These are phyloP conservation scores for Aphodius granarius DNA, from an alignment of 2,888 invertebrate genomes.

Conservation along the genomic window DNA sequence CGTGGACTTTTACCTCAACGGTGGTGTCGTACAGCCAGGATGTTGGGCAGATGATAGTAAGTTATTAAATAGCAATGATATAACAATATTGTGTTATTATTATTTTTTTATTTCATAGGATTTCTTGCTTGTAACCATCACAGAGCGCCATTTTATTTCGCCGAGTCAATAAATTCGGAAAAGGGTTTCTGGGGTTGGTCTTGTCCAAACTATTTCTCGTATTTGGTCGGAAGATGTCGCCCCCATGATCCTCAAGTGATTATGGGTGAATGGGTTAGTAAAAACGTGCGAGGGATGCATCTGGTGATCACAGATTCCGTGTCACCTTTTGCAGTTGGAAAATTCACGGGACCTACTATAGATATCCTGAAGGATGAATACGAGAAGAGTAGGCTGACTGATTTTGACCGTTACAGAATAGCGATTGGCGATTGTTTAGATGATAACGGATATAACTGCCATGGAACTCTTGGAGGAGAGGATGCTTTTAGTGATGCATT, in stretches of 20 bases:
- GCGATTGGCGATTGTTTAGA: slow-evolving; percentile 38
- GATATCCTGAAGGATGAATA: slow-evolving; percentile 38
- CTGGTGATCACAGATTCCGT: slow-evolving; percentile 59
- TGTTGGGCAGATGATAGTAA: slow-evolving; percentile 59
- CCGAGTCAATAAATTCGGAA: slow-evolving; percentile 65
- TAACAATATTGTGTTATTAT: neutral
- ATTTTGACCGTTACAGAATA: slow-evolving; percentile 38
- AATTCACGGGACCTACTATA: slow-evolving; percentile 54
- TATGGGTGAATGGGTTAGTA: slow-evolving; percentile 57
- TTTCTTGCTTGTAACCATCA: slow-evolving; percentile 68
- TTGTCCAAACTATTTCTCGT: slow-evolving; percentile 61
- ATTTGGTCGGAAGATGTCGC: slow-evolving; percentile 62
- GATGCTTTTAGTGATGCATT: slow-evolving; percentile 15
- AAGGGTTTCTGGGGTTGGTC: slow-evolving; percentile 69
- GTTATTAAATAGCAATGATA: slow-evolving; percentile 15
- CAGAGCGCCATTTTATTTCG: slow-evolving; percentile 64
- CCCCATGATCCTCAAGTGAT: slow-evolving; percentile 55
- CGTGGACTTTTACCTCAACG: slow-evolving; percentile 73
- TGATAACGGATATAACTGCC: slow-evolving; percentile 36
- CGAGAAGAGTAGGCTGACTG: slow-evolving; percentile 35
- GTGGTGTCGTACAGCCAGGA: slow-evolving; percentile 69
- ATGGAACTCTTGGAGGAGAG: neutral
- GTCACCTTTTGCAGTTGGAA: slow-evolving; percentile 63
- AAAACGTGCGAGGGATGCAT: slow-evolving; percentile 56
- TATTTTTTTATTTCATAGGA: slow-evolving; percentile 47